Base-by-base conservation (phyloP, 2,797 vertebrate species). In the Pseudomugil tenellus region DNA sequence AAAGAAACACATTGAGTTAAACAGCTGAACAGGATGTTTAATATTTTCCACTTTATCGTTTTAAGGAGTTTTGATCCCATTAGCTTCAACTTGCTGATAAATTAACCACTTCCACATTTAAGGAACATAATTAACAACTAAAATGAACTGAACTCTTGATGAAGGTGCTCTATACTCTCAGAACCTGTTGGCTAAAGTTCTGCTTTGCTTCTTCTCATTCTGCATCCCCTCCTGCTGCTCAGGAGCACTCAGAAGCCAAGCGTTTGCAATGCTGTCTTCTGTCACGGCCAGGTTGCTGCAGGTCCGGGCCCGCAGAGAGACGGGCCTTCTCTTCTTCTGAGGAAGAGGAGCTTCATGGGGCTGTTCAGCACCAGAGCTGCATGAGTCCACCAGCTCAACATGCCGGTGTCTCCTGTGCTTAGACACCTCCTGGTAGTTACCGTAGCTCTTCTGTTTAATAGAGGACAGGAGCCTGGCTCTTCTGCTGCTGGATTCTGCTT, bases 371-470 rank as follows among this genome's bases (percentile, higher is more conserved):
- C 23, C 72, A 0, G 56, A 83, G 63, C 65, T 13, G 58, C 43
- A 63, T 0, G 60, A 58, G 0, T 87, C 87, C 58, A 14, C 77
- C 10, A 9, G 0, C 76, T 76, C 72, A 0, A 4, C 37, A 59
- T 77, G 66, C 3, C 81, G 67, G 63, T 86, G 80, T 43, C 86
- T 83, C 39, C 85, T 63, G 53, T 79, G 56, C 7, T 49, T 84
- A 13, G 87, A 1, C 0, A 16, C 69, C 19, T 58, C 48, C 8
- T 77, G 60, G 35, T 41, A 31, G 29, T 29, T 73, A 29, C 8
- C 23, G 77, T 79, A 92, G 84, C 89, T 85, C 74, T 78, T 91
- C 65, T 76, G 61, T 72, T 92, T 92, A 77, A 92, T 91, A 72
- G 84, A 77, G 54, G 79, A 78, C 49, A 91, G 67, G 4, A 89